Percentiles rank a stretch among this genome's conserved stretches.
Evolutionary conservation across 1,140 invertebrate genomes (phyloP).

Genomic region (Sipha flava): DNA sequence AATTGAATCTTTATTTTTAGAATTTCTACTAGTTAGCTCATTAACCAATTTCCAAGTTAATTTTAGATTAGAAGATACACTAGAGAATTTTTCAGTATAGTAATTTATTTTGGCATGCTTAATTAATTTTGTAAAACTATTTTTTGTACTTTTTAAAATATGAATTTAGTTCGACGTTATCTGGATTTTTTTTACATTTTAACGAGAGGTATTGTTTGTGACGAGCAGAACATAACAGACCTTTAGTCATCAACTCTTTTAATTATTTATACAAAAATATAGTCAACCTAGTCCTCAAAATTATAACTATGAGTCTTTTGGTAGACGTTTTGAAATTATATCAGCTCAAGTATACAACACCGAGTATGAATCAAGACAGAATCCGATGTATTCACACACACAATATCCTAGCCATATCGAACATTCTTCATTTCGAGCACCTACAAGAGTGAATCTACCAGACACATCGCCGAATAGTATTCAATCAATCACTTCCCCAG

Average conservation of each 20-base stretch:
- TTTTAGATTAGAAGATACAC: background rate
- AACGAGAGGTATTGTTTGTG: background rate
- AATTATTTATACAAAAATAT: background rate
- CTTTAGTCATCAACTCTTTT: background rate
- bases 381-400: background rate
- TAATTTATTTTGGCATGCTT: background rate
- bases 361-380: background rate
- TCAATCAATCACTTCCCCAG: background rate
- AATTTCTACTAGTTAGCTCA: background rate
- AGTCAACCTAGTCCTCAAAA: background rate
- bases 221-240: background rate
- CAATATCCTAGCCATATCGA: background rate
- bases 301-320: background rate
- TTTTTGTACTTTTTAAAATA: background rate
- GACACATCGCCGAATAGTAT: background rate
- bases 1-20: background rate
- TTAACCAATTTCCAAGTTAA: background rate
- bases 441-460: background rate
- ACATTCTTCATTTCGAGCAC: background rate
- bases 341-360: background rate
- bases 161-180: background rate
- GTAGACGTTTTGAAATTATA: background rate
- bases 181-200: background rate
- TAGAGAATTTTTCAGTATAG: background rate
- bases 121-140: background rate